A percentile compares a stretch with the other conserved stretches of the same genome.
Conservation (phyloP, 30 jellyfish, hydroid and myxozoan genomes). For the Chrysaora quinquecirrha region DNA sequence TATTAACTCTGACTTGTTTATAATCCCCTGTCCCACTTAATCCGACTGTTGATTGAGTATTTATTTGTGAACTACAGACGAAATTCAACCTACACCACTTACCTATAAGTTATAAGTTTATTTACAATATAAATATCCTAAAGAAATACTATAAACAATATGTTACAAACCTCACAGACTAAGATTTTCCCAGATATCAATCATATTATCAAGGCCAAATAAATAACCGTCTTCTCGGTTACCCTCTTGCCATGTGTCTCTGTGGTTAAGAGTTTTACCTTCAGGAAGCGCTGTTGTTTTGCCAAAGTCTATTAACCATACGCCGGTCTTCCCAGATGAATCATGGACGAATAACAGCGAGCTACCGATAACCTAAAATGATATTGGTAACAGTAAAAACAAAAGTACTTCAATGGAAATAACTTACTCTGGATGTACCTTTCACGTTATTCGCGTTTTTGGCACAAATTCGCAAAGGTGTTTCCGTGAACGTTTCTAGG, state of each 20-base stretch:
- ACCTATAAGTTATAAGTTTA: not conserved
- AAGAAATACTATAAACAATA: not conserved
- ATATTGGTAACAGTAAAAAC: no score
- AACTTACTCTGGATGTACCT: no score
- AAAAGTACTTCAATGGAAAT: no score
- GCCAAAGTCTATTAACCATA: conserved; percentile 99
- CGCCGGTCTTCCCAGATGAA: conserved; percentile 66
- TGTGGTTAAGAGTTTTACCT: conserved; percentile 66
- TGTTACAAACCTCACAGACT: not conserved
- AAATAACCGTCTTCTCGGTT: conserved; percentile 96
- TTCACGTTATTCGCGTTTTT: no score
- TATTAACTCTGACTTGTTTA: no score
- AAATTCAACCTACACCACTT: no score
- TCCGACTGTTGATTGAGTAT: no score
- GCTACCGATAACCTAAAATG: conserved; percentile 88
- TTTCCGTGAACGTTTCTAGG: no score
- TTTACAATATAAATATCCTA: not conserved
- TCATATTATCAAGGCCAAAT: conserved; percentile 87
- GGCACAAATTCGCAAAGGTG: no score
- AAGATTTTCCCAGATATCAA: conserved; percentile 67
- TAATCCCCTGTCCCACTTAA: no score
- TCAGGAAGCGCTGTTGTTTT: conserved; percentile 77
- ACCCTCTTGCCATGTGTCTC: conserved; percentile 85
- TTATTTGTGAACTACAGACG: no score
- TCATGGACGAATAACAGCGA: conserved; percentile 94